Evolutionary conservation across 2,113 vertebrate genomes (phyloP), one percentile per base, ranked within the genome.

Genomic region (Amblyornis subalaris): DNA sequence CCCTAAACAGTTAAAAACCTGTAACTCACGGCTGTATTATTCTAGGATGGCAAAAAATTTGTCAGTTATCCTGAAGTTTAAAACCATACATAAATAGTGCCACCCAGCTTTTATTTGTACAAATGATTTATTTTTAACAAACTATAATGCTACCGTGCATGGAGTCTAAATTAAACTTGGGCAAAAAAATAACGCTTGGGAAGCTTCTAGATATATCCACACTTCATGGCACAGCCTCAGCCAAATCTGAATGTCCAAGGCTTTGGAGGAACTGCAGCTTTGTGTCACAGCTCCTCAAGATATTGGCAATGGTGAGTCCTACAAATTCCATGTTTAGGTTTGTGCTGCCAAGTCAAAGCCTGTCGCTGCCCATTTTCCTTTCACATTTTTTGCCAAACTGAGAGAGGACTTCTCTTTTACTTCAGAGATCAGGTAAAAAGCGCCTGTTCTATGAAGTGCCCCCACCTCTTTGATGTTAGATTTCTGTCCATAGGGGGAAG

Each of bases 401-500:
- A 40, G 35, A 67, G 36, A 87, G 12, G 15, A 22, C 21, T 69
- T 74, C 20, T 5, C 6, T 64, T 90, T 55, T 15, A 21, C 15
- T 54, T 58, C 16, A 77, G 24, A 78, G 25, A 65, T 48, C 45
- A 48, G 58, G 31, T 6, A 31, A 57, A 82, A 77, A 45, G 9
- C 8, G 7, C 7, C 7, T 31, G 6, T 44, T 45, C 24, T 65
- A 1, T 57, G 18, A 35, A 60, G 17, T 50, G 4, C 17, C 11
- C 21, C 7, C 9, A 47, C 19, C 4, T 79, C 19, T 47, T 31
- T 73, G 26, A 50, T 65, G 10, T 54, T 40, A 72, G 40, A 70
- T 45, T 79, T 78, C 19, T 77, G 4, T 9, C n/a, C 17, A 11
- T 9, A 8, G 6, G 2, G 5, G 2, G 1, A 0, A 14, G 51